These are phyloP conservation scores for Tenualosa ilisha DNA, from an alignment of 2,797 vertebrate genomes.

Conservation along the genomic window DNA sequence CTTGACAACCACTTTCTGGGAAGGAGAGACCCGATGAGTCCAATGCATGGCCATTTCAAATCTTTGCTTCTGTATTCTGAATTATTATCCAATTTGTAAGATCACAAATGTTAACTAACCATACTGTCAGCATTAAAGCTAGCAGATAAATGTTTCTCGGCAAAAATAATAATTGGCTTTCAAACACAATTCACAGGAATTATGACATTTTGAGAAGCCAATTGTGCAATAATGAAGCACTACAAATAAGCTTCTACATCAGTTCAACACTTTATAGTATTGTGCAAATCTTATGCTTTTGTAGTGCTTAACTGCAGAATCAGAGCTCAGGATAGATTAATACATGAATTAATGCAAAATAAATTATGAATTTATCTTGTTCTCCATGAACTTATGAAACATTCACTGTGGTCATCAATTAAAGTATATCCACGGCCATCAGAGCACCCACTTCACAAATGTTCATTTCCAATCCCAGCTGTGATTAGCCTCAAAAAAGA, in stretches of 20 bases:
- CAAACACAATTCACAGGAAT: not conserved
- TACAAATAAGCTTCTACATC: not conserved
- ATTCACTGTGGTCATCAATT: too few relatives aligned
- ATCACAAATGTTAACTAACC: slow-evolving; percentile 42
- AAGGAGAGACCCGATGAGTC: not conserved
- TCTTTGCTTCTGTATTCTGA: slow-evolving; percentile 31
- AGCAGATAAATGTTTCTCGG: slow-evolving; percentile 27
- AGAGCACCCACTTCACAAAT: too few relatives aligned
- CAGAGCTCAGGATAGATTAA: not conserved
- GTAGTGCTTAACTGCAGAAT: too few relatives aligned
- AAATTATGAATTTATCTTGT: not conserved
- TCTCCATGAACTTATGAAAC: too few relatives aligned
- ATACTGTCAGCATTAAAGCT: not conserved
- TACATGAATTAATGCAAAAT: not conserved
- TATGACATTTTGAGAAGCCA: not conserved
- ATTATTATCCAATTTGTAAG: slow-evolving; percentile 39
- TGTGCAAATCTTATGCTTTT: too few relatives aligned
- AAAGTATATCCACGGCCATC: too few relatives aligned
- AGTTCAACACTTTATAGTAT: too few relatives aligned
- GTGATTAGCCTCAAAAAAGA: too few relatives aligned
- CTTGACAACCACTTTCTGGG: slow-evolving; percentile 47
- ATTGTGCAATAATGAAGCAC: not conserved
- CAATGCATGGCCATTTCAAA: slow-evolving; percentile 7
- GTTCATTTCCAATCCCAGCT: too few relatives aligned
- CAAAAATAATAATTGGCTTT: slow-evolving; percentile 21